These are phyloP conservation scores for Hyposoter didymator DNA, from an alignment of 2,888 invertebrate genomes.

Conservation along the genomic window DNA sequence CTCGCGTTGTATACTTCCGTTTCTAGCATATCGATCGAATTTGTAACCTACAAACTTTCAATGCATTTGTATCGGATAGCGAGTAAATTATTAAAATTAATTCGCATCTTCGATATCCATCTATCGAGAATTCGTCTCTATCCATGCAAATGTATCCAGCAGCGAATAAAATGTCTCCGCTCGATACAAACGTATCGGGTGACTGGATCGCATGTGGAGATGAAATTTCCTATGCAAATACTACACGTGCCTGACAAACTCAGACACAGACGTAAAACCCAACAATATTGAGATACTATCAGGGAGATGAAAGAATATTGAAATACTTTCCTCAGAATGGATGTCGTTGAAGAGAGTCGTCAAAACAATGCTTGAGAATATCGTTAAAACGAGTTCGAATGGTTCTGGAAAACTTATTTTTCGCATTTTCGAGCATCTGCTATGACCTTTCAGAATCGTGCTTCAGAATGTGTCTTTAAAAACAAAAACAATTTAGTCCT, in stretches of 20 bases:
- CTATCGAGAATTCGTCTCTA: neutral
- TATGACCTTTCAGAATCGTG: neutral
- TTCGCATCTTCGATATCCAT: neutral
- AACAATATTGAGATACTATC: neutral
- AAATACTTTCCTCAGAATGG: neutral
- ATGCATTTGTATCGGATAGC: neutral
- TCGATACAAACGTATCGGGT: neutral
- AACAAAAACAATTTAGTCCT: neutral
- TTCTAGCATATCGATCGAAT: neutral
- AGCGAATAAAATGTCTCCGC: neutral
- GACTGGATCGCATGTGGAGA: neutral
- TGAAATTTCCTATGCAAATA: neutral
- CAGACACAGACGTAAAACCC: neutral
- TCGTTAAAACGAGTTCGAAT: neutral
- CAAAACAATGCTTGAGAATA: neutral
- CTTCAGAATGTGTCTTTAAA: neutral
- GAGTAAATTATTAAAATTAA: conserved; percentile 2
- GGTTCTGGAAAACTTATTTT: neutral
- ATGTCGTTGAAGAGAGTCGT: neutral
- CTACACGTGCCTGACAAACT: neutral
- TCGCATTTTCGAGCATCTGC: neutral
- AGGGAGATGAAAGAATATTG: neutral
- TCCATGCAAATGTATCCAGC: neutral
- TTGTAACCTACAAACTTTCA: neutral
- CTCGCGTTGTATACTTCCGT: neutral